Base-by-base conservation (phyloP, 1,140 invertebrate species). In the Hesperophylax magnus region DNA sequence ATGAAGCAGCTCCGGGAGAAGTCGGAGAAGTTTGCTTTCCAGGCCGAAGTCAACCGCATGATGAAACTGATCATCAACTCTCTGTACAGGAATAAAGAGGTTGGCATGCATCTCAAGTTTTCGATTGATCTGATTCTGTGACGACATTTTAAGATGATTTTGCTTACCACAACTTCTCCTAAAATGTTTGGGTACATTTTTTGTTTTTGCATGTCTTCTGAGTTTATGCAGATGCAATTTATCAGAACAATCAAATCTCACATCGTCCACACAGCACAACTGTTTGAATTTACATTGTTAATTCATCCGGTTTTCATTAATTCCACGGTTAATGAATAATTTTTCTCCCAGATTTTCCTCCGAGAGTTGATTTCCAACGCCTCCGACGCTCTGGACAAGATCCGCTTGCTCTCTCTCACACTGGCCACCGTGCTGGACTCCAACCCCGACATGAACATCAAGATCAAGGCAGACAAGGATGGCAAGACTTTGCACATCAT, bases 11-110 rank as follows among this genome's bases (percentile, higher is more conserved):
- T 99, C 9, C 90, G 96, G 65, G 97, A 98, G 22, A 96, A 95
- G 87, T 93, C 98, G 0, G 97, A 99, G 86, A 99, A 98, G 88
- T 97, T 95, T 88, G 93, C 93, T 24, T 99, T 99, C 91, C 97
- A 98, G 89, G 97, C 97, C 1, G 97, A 99, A 90, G 98, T 99
- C 11, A 98, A 98, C 91, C 95, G 98, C 39, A 99, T 99, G 97
- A 99, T 99, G 98, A 99, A 99, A 90, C 92, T 99, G 20, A 99
- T 99, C 87, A 99, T 99, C 86, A 99, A 99, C 90, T 99, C 98
- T 0, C 91, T 99, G 0, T 99, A 99, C 88, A 94, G 97, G 83
- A 99, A 99, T 88, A 99, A 99, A 90, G 98, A 99, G 91, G 94
- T 95, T 56, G 8, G 3, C 4, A 39, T 8, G 34, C 27, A 6